Conservation (phyloP, 2,113 vertebrate genomes). For the Otolemur garnettii region DNA sequence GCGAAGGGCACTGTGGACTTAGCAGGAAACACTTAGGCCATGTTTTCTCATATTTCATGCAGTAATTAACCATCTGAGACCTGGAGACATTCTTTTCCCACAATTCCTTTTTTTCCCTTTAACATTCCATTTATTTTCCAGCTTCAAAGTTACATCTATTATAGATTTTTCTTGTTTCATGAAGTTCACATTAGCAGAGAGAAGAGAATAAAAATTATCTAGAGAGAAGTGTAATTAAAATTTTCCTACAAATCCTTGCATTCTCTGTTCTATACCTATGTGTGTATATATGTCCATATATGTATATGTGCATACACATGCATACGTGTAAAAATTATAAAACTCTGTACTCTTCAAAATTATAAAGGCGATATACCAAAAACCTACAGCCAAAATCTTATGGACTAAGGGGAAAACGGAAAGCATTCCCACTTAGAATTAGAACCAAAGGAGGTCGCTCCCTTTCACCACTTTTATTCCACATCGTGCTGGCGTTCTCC, state of each 20-base stretch:
- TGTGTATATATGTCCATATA: too few species aligned
- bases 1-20: not conserved
- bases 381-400: too few species aligned
- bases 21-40: not conserved
- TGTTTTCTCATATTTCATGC: not conserved
- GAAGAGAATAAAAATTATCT: not conserved
- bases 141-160: not conserved
- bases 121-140: conserved; percentile 40
- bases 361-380: too few species aligned
- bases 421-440: too few species aligned
- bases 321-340: not conserved
- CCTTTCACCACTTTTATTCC: too few species aligned
- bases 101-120: not conserved
- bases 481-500: too few species aligned
- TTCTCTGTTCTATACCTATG: not conserved
- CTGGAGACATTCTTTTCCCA: conserved; percentile 13
- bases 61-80: conserved; percentile 46
- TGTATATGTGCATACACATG: too few species aligned
- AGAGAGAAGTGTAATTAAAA: not conserved
- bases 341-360: not conserved
- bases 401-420: too few species aligned
- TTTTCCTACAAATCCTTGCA: not conserved
- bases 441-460: too few species aligned
- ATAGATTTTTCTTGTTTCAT: not conserved
- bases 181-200: not conserved